Percentiles rank a stretch among this genome's conserved stretches.
Evolutionary conservation across 2,113 vertebrate genomes (phyloP).

Genomic region (Opisthocomus hoazin): DNA sequence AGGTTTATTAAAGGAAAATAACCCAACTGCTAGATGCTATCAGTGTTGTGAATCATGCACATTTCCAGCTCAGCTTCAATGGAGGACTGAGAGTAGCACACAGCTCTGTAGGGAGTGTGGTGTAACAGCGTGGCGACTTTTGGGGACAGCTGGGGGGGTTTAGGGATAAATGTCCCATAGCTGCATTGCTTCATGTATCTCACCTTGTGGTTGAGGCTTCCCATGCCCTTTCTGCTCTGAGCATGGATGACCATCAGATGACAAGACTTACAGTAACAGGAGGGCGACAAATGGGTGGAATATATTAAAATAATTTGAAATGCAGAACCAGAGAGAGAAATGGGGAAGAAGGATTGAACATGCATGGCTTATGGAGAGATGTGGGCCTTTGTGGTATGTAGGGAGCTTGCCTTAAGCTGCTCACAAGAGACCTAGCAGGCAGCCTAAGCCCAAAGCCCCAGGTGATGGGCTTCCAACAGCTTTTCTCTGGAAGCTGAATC

Average conservation of each 20-base stretch:
- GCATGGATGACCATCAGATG: background rate
- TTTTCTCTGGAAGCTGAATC: background rate
- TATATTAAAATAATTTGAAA: background rate
- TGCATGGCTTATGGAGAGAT: background rate
- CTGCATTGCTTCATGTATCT: background rate
- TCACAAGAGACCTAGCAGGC: background rate
- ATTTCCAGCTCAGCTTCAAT: background rate
- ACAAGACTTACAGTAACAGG: no score
- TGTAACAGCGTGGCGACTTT: background rate
- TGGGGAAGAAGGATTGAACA: background rate
- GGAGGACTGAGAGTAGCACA: background rate
- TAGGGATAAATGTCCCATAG: background rate
- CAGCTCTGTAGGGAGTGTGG: fast-evolving
- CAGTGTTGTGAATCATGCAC: background rate
- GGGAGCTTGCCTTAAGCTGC: background rate
- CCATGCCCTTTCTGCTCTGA: background rate
- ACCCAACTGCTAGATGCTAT: background rate
- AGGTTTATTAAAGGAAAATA: constrained; percentile 48
- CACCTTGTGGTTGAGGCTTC: background rate
- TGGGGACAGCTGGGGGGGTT: background rate
- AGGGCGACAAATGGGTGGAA: background rate
- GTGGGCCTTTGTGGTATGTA: background rate
- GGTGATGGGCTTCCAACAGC: background rate
- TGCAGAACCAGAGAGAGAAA: background rate
- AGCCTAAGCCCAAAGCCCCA: background rate